Conservation (phyloP, 2,113 vertebrate species). For the Nyctereutes procyonoides region DNA sequence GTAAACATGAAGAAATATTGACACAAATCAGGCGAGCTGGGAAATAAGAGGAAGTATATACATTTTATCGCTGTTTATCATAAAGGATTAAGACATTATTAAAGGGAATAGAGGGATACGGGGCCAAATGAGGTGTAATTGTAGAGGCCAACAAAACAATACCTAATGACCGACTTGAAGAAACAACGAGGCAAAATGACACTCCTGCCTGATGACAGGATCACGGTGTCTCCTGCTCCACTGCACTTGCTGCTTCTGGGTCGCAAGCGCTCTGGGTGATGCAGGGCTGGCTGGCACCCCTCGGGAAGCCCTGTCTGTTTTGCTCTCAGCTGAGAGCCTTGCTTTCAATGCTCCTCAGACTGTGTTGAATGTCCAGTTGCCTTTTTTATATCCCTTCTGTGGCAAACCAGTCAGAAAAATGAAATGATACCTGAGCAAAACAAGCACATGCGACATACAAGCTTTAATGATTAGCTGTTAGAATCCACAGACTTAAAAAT, state of each 20-base stretch:
- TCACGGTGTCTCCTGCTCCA: background rate
- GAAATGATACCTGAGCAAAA: background rate
- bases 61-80: background rate
- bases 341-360: background rate
- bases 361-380: background rate
- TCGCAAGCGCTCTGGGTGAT: rapidly evolving
- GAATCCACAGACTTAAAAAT: background rate
- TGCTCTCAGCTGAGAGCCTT: background rate
- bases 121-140: background rate
- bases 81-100: background rate
- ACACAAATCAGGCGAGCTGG: background rate
- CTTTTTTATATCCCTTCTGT: background rate
- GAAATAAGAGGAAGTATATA: background rate
- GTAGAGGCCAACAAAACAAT: background rate
- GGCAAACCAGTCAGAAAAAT: background rate
- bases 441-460: background rate
- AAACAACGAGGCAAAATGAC: background rate
- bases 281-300: background rate
- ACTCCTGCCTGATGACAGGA: background rate
- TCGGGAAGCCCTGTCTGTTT: background rate
- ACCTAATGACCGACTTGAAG: background rate
- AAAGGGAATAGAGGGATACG: background rate
- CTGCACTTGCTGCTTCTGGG: background rate
- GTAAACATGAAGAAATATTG: background rate
- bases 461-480: background rate